Percentiles rank a stretch among this genome's conserved stretches.
Evolutionary conservation across 2,797 vertebrate genomes (phyloP).

Genomic region (Enteromius paludinosus): DNA sequence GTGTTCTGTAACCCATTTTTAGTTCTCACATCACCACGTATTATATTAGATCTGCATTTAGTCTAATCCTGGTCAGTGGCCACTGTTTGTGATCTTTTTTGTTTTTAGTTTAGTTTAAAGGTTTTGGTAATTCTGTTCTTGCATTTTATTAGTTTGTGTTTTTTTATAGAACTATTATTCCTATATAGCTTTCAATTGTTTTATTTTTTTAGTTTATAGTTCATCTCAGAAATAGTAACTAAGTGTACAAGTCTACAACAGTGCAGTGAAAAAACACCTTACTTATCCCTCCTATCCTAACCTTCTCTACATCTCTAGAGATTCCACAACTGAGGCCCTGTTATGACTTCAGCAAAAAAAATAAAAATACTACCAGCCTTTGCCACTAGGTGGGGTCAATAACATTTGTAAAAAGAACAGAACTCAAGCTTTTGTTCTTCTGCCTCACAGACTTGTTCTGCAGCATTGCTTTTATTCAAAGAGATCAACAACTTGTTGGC

Average conservation of each 20-base stretch:
- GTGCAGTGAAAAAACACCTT: not conserved
- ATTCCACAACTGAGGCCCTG: rapidly evolving
- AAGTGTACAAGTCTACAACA: not conserved
- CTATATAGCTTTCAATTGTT: not conserved
- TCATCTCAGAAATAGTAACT: not conserved
- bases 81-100: not conserved
- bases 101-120: not conserved
- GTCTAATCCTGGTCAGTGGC: not conserved
- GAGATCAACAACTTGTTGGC: not conserved
- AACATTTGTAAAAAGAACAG: not conserved
- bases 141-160: not conserved
- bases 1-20: not conserved
- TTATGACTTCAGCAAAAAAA: not conserved
- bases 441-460: not conserved
- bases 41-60: not conserved
- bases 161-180: not conserved
- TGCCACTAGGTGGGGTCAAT: constrained; percentile 9
- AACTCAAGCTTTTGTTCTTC: not conserved
- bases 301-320: not conserved
- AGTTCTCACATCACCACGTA: not conserved
- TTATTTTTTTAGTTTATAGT: not conserved
- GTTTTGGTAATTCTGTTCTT: not conserved
- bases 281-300: not conserved
- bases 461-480: constrained; percentile 17
- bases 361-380: not conserved